These are phyloP conservation scores for Petrolisthes manimaculis DNA, from an alignment of 2,888 invertebrate genomes.

Conservation along the genomic window DNA sequence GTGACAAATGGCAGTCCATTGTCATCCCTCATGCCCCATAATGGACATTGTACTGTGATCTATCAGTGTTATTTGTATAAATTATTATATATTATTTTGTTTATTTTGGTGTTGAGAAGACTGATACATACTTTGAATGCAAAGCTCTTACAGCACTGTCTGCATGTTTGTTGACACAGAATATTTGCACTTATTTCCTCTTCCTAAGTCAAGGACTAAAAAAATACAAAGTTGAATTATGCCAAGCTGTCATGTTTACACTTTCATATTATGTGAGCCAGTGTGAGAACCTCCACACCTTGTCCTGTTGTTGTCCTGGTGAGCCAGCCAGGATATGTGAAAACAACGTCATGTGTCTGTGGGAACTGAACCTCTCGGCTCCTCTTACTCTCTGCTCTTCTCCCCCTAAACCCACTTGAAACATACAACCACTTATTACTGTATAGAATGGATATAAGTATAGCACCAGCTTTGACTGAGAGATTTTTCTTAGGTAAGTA, in stretches of 20 bases:
- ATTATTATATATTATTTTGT: constrained; percentile 58
- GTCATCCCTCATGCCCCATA: constrained; percentile 31
- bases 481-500: constrained; percentile 33
- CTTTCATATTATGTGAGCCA: constrained; percentile 17
- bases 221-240: constrained; percentile 33
- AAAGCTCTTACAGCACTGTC: constrained; percentile 57
- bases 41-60: constrained; percentile 62
- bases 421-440: constrained; percentile 38
- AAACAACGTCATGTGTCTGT: constrained; percentile 5
- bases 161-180: constrained; percentile 60
- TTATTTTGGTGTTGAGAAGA: constrained; percentile 62
- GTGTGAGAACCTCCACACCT: constrained; percentile 26
- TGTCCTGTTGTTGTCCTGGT: constrained; percentile 33
- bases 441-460: constrained; percentile 37
- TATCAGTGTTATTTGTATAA: constrained; percentile 52
- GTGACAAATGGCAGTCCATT: constrained; percentile 8
- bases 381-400: constrained; percentile 33
- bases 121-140: constrained; percentile 55
- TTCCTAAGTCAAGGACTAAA: constrained; percentile 51
- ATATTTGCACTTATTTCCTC: constrained; percentile 58
- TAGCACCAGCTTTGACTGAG: constrained; percentile 40
- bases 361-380: constrained; percentile 3
- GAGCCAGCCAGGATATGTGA: background rate
- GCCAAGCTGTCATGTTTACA: constrained; percentile 42
- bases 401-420: constrained; percentile 13